Percentiles rank a stretch among this genome's conserved stretches.
These are phyloP conservation scores for Dolichopus griseipennis DNA, from an alignment of 2,888 invertebrate genomes.

Conservation along the genomic window DNA sequence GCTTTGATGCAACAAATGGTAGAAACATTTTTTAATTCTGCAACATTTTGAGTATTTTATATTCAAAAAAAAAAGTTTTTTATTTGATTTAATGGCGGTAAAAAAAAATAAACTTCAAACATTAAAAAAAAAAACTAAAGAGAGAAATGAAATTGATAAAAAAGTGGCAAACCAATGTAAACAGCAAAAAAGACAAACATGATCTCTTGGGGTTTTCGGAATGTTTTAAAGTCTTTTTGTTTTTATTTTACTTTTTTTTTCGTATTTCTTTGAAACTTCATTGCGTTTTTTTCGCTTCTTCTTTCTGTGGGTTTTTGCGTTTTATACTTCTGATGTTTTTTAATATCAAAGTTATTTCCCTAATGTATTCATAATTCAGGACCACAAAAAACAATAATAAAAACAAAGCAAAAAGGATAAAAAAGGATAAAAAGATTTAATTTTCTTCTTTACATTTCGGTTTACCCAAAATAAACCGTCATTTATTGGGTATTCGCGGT, in stretches of 20 bases:
- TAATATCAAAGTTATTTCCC: constrained; percentile 4
- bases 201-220: background rate
- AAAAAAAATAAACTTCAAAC: too few relatives aligned
- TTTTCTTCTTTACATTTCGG: background rate
- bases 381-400: background rate
- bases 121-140: too few relatives aligned
- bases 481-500: background rate
- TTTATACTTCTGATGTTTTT: background rate
- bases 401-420: background rate
- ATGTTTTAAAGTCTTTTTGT: background rate
- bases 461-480: background rate
- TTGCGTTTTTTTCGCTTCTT: too few relatives aligned
- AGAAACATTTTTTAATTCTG: too few relatives aligned
- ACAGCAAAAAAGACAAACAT: background rate
- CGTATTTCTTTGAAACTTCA: background rate
- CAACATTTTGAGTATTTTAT: too few relatives aligned
- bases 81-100: too few relatives aligned
- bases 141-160: too few relatives aligned
- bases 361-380: background rate
- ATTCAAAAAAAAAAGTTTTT: too few relatives aligned
- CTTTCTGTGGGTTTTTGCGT: too few relatives aligned
- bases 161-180: background rate
- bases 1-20: too few relatives aligned
- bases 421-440: background rate
- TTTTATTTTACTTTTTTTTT: background rate